These are phyloP conservation scores for Agrochola lota DNA, from an alignment of 2,888 invertebrate species.

Conservation along the genomic window DNA sequence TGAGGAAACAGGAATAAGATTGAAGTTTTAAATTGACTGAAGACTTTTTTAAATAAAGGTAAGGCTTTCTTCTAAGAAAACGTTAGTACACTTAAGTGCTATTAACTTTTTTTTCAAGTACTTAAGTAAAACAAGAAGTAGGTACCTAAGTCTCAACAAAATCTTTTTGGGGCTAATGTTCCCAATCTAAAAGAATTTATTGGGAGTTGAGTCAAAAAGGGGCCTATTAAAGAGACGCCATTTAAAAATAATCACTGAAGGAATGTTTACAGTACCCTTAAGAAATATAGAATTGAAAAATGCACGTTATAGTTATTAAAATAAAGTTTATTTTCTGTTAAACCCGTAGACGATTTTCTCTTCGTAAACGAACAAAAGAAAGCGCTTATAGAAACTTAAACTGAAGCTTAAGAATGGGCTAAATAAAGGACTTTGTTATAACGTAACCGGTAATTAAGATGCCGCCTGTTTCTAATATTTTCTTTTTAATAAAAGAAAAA, in stretches of 20 bases:
- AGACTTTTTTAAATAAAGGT: slow-evolving; percentile 1
- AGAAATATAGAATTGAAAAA: slow-evolving; percentile 6
- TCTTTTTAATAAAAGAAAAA: slow-evolving; percentile 36
- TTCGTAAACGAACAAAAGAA: slow-evolving; percentile 63
- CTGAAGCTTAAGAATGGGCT: slow-evolving; percentile 46
- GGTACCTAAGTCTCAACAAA: not conserved
- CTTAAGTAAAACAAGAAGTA: not conserved
- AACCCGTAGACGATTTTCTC: slow-evolving; percentile 6
- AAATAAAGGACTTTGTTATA: slow-evolving; percentile 60
- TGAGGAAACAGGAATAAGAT: slow-evolving; percentile 37
- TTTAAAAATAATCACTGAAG: slow-evolving; percentile 55
- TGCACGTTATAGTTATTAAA: not conserved
- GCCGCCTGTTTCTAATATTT: slow-evolving; percentile 49
- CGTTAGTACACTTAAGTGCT: slow-evolving; percentile 4
- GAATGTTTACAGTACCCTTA: slow-evolving; percentile 24
- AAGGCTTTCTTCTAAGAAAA: slow-evolving; percentile 4
- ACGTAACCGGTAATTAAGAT: slow-evolving; percentile 54
- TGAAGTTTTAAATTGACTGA: slow-evolving; percentile 34
- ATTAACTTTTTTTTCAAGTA: not conserved
- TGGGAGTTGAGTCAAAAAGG: slow-evolving; percentile 33
- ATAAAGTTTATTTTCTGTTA: slow-evolving; percentile 35
- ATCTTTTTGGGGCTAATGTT: slow-evolving; percentile 14
- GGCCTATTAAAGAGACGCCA: slow-evolving; percentile 31
- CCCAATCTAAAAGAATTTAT: slow-evolving; percentile 44
- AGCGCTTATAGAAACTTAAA: slow-evolving; percentile 59